phyloP scores from a whole-genome alignment of 1,140 invertebrate genomes.

The Tetramorium parvispinum region DNA sequence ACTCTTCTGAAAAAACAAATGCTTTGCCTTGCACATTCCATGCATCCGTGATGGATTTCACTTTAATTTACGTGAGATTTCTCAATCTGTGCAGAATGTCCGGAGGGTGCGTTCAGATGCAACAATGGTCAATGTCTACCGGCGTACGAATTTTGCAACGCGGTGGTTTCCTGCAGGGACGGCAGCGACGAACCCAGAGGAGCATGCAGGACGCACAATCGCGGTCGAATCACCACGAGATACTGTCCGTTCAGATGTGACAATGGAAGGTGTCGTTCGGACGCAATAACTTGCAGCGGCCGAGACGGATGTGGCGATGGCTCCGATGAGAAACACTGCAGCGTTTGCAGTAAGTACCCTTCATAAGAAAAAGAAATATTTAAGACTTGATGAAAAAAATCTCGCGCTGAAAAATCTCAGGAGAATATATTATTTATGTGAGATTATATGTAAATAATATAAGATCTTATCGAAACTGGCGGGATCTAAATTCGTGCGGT shows the following conservation, averaged over 20 bases:
- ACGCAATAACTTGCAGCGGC: slow-evolving; percentile 94
- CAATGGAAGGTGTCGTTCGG: slow-evolving; percentile 94
- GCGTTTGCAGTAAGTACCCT: slow-evolving; percentile 92
- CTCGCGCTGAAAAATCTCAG: not conserved
- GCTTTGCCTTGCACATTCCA: not conserved
- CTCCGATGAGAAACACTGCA: slow-evolving; percentile 93
- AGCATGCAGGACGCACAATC: slow-evolving; percentile 88
- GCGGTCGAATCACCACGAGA: slow-evolving; percentile 74
- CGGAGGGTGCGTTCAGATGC: slow-evolving; percentile 93
- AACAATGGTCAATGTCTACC: slow-evolving; percentile 94
- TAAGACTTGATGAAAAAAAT: not conserved
- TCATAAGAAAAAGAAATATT: not conserved
- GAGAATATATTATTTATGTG: not conserved
- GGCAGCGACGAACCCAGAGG: slow-evolving; percentile 93
- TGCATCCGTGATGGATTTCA: not conserved
- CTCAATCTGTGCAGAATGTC: slow-evolving; percentile 86
- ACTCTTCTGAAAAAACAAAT: not conserved
- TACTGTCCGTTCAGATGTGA: slow-evolving; percentile 92
- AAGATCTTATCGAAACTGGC: not conserved
- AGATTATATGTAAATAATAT: not conserved
- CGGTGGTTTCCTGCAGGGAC: slow-evolving; percentile 93
- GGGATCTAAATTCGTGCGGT: not conserved
- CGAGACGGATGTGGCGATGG: slow-evolving; percentile 96
- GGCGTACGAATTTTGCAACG: slow-evolving; percentile 96
- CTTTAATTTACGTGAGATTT: slow-evolving; percentile 7